Percentiles rank a stretch among this genome's conserved stretches.
Conservation (phyloP, 2,797 vertebrate genomes). For the Notoglanidium macrostoma region DNA sequence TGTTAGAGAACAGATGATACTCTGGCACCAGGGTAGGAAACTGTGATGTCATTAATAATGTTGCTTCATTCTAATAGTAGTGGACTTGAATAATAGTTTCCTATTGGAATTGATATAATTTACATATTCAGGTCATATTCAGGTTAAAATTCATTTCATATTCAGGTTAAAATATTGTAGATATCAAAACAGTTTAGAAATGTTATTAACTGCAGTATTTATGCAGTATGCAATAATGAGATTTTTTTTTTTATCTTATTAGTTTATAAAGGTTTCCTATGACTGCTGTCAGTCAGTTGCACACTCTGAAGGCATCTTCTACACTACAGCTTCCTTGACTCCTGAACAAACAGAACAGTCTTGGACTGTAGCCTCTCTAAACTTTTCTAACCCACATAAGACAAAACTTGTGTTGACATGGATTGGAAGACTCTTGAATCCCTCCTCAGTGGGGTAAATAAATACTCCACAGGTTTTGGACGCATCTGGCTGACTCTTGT, state of each 20-base stretch:
- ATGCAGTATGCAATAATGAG: not conserved
- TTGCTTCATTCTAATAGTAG: not conserved
- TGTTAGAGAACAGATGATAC: not conserved
- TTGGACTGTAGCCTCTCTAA: not conserved
- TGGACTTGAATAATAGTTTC: not conserved
- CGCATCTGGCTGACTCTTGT: constrained; percentile 91
- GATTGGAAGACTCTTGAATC: constrained; percentile 87
- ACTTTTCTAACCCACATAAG: constrained; percentile 18
- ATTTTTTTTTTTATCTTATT: not conserved
- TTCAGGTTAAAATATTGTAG: not conserved
- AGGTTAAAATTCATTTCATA: too few relatives aligned
- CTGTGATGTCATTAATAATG: not conserved
- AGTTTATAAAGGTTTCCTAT: constrained; percentile 17
- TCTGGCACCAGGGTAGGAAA: not conserved
- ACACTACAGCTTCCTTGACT: not conserved
- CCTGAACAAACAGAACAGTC: not conserved
- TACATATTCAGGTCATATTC: not conserved
- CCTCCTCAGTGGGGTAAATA: constrained; percentile 87
- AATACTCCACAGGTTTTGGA: constrained; percentile 89
- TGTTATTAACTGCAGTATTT: not conserved
- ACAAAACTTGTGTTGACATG: constrained; percentile 68
- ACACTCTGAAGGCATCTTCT: not conserved
- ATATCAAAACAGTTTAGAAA: not conserved
- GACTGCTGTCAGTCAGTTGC: not conserved
- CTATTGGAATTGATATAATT: not conserved